phyloP scores from a whole-genome alignment of 2,888 invertebrate species.

The Cataglyphis rosenhaueri region DNA sequence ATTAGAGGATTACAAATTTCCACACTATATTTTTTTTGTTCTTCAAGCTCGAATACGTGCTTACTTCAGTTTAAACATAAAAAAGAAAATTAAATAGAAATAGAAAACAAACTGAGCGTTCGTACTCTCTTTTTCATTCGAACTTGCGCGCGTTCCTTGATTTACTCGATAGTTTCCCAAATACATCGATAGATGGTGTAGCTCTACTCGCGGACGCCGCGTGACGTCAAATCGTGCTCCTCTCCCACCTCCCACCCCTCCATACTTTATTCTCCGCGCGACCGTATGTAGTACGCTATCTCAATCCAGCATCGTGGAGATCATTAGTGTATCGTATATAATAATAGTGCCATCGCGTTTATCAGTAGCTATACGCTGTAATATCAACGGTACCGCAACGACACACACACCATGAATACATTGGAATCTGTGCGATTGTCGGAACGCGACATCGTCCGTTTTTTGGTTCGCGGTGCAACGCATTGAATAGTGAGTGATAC shows the following conservation, averaged over 20 bases:
- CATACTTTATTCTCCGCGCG: not conserved
- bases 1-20: not conserved
- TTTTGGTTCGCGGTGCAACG: slow-evolving; percentile 5
- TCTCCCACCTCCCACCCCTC: not conserved
- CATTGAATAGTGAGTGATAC: slow-evolving; percentile 39
- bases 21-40: not conserved
- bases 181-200: not conserved
- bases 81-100: not conserved
- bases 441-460: slow-evolving; percentile 49
- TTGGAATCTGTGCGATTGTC: slow-evolving; percentile 55
- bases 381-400: slow-evolving; percentile 29
- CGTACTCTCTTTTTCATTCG: not conserved
- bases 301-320: slow-evolving; percentile 40
- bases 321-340: slow-evolving; percentile 13
- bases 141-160: not conserved
- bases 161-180: not conserved
- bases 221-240: slow-evolving; percentile 13
- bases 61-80: not conserved
- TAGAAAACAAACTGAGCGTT: not conserved
- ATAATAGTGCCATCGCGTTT: slow-evolving; percentile 38
- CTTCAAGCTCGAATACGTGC: not conserved
- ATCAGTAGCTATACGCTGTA: slow-evolving; percentile 36
- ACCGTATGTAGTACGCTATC: not conserved
- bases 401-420: slow-evolving; percentile 65
- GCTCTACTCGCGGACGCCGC: not conserved